These are phyloP conservation scores for Holotrichia oblita DNA, from an alignment of 1,140 invertebrate genomes.

Conservation along the genomic window DNA sequence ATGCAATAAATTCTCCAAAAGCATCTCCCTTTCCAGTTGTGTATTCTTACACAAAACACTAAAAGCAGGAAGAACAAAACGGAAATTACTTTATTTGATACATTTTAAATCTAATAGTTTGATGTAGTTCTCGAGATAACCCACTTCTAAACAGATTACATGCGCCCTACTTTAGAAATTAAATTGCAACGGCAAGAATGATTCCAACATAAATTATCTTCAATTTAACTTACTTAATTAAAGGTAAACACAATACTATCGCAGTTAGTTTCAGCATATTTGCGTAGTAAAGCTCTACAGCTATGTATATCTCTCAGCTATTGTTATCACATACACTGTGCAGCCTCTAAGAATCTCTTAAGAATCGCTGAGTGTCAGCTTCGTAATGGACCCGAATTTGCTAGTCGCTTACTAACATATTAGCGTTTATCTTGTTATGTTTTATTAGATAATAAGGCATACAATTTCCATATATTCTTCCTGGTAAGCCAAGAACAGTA, in stretches of 20 bases:
- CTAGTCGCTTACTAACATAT: neutral
- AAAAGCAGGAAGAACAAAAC: neutral
- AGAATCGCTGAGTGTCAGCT: neutral
- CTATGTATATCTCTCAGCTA: neutral
- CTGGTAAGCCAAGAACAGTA: neutral
- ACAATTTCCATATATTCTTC: neutral
- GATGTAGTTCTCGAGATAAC: too few relatives aligned
- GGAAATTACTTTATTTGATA: too few relatives aligned
- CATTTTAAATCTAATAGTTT: too few relatives aligned
- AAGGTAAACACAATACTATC: slow-evolving; percentile 22
- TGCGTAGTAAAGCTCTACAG: neutral
- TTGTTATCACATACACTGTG: neutral
- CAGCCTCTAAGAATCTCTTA: too few relatives aligned
- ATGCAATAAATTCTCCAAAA: neutral
- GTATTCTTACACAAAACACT: neutral
- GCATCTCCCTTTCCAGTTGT: neutral
- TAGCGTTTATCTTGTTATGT: neutral
- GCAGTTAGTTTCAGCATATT: neutral
- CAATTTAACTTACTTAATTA: neutral
- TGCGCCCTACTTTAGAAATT: too few relatives aligned
- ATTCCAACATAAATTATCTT: neutral
- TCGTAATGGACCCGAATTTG: neutral
- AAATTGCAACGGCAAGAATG: too few relatives aligned
- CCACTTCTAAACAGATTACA: too few relatives aligned
- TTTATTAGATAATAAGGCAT: slow-evolving; percentile 8